Conservation (phyloP, 2,888 invertebrate genomes). For the Conus canariensis region DNA sequence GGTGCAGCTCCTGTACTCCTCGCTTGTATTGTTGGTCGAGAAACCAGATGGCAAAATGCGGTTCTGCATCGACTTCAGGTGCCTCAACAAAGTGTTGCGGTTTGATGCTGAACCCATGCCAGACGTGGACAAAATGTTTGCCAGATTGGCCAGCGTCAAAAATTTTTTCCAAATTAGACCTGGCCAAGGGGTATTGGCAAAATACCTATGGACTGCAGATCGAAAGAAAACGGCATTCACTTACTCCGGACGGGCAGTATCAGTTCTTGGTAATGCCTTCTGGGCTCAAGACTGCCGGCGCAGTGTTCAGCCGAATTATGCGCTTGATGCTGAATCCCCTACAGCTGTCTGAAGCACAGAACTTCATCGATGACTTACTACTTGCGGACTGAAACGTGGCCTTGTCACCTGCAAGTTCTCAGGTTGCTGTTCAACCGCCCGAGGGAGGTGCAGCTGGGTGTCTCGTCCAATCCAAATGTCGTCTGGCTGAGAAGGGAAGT, state of each 20-base stretch:
- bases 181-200: slow-evolving; percentile 1
- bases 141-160: too few species aligned
- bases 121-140: not conserved
- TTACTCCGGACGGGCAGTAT: slow-evolving; percentile 7
- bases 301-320: not conserved
- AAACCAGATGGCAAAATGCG: too few species aligned
- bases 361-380: not conserved
- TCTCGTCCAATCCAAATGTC: not conserved
- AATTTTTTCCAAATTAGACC: not conserved
- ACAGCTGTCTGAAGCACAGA: too few species aligned
- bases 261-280: slow-evolving; percentile 33
- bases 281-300: too few species aligned
- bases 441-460: not conserved
- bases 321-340: not conserved
- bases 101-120: not conserved
- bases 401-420: not conserved
- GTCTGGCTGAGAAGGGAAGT: not conserved
- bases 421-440: not conserved
- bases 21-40: too few species aligned
- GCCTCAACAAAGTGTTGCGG: not conserved
- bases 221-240: slow-evolving; percentile 28
- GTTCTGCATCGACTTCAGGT: slow-evolving; percentile 36
- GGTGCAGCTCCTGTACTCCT: not conserved
- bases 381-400: not conserved
- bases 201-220: not conserved